Evolutionary conservation across 2,888 invertebrate species (phyloP).

Genomic region (Pristionchus maxplancki): DNA sequence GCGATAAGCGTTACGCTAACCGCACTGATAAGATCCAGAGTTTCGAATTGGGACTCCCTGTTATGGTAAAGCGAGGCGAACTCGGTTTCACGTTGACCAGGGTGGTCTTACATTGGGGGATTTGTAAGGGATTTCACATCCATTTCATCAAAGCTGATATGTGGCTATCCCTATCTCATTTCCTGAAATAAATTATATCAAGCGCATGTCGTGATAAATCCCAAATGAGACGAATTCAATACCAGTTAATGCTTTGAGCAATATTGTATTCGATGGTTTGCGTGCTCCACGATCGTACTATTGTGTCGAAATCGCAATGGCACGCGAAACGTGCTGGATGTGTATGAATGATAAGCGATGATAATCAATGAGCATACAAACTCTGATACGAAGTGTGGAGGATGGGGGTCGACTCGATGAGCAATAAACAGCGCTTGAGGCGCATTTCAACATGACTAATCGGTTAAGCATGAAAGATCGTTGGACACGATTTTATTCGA

Average conservation of each 20-base stretch:
- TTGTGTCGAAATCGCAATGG: not conserved
- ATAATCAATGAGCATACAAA: not conserved
- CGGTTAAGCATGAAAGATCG: not conserved
- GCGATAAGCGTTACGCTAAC: slow-evolving; percentile 38
- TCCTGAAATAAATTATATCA: not conserved
- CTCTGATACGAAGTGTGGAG: not conserved
- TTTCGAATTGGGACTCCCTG: not conserved
- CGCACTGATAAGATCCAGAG: not conserved
- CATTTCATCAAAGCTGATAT: not conserved
- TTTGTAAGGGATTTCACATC: not conserved
- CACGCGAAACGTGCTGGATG: not conserved
- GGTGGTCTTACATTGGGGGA: not conserved
- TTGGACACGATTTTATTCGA: not conserved
- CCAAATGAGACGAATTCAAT: not conserved
- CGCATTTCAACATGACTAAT: not conserved
- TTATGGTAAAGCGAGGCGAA: not conserved
- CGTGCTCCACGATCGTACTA: not conserved
- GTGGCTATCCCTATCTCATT: not conserved
- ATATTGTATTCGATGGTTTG: not conserved
- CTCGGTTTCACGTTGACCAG: not conserved
- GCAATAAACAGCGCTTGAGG: not conserved
- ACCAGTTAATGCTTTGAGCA: not conserved
- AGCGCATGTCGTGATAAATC: not conserved
- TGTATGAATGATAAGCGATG: slow-evolving; percentile 12
- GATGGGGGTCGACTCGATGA: not conserved